Conservation (phyloP, 2,113 vertebrate genomes). For the Grus americana region DNA sequence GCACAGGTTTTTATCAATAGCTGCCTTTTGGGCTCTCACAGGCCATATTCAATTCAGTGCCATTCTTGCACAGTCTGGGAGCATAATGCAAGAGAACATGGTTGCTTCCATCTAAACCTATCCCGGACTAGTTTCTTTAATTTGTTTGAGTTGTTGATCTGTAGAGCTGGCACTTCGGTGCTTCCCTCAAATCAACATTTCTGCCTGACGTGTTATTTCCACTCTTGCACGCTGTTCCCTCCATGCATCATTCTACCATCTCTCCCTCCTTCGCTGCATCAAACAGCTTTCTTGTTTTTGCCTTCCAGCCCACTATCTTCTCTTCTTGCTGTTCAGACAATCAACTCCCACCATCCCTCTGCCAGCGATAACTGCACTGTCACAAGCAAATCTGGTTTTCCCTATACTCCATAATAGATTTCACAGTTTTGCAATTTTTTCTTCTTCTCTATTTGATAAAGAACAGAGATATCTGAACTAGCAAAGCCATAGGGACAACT, state of each 20-base stretch:
- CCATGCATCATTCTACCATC: neutral
- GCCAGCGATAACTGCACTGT: neutral
- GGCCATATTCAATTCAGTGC: neutral
- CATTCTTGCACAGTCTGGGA: neutral
- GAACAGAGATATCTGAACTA: neutral
- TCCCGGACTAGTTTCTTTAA: neutral
- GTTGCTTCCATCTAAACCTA: neutral
- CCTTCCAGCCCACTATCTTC: neutral
- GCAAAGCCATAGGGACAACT: neutral
- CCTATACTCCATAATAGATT: neutral
- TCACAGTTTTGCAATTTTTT: neutral
- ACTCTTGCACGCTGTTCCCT: neutral
- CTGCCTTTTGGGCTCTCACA: neutral
- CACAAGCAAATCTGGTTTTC: neutral
- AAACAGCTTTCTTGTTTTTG: neutral
- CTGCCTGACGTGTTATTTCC: neutral
- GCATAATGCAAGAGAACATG: neutral
- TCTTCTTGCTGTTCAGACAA: slow-evolving; percentile 4
- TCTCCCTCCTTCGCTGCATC: neutral
- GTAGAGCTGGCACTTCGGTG: neutral
- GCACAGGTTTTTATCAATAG: neutral
- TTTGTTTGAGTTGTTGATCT: neutral
- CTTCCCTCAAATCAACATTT: neutral
- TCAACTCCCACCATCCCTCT: slow-evolving; percentile 39
- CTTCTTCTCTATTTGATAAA: neutral